Conservation (phyloP, 2,113 vertebrate genomes). For the Anhinga rufa region DNA sequence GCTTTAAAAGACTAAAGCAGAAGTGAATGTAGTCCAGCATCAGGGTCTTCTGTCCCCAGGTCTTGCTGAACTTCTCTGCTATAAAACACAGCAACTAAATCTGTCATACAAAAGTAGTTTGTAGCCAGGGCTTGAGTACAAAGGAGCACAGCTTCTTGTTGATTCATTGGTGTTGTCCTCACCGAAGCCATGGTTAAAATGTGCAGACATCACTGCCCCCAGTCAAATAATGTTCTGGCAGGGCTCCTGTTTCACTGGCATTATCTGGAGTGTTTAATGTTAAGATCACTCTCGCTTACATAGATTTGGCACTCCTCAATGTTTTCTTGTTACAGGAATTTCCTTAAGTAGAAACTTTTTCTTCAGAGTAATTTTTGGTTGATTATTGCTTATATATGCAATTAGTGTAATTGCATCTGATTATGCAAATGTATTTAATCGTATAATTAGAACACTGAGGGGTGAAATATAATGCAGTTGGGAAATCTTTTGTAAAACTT, state of each 20-base stretch:
- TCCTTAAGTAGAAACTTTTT: slow-evolving; percentile 43
- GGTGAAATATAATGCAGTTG: slow-evolving; percentile 23
- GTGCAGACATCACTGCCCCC: background rate
- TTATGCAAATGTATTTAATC: slow-evolving; percentile 51
- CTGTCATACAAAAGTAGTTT: background rate
- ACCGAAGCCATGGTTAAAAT: background rate
- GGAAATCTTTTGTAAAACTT: slow-evolving; percentile 25
- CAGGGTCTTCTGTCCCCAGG: background rate
- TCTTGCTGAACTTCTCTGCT: background rate
- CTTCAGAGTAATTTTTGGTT: slow-evolving; percentile 53
- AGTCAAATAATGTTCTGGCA: background rate
- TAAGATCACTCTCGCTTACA: rapidly evolving
- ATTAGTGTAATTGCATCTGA: slow-evolving; percentile 64
- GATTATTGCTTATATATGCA: slow-evolving; percentile 65
- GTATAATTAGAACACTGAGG: slow-evolving; percentile 37
- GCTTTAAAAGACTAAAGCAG: background rate
- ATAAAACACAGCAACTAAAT: background rate
- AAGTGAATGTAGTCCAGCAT: background rate
- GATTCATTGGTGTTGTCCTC: background rate
- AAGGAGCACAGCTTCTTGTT: background rate
- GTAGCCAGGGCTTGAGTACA: background rate
- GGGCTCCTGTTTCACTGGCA: background rate
- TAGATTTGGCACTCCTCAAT: background rate
- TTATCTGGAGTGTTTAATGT: background rate
- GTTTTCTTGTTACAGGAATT: slow-evolving; percentile 41